phyloP scores from a whole-genome alignment of 2,888 invertebrate genomes.

The Metalampra italica region DNA sequence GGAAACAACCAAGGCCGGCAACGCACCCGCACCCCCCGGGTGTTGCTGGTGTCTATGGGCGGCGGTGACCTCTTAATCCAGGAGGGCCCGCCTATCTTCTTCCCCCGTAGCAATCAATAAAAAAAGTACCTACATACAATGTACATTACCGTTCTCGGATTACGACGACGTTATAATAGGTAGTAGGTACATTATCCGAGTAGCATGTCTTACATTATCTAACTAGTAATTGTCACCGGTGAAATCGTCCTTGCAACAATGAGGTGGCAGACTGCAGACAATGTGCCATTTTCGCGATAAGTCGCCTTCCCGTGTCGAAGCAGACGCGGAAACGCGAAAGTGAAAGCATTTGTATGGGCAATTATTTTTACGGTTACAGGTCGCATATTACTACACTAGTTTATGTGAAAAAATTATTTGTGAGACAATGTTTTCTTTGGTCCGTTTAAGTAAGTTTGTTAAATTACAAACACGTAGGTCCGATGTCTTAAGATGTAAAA shows the following conservation, averaged over 20 bases:
- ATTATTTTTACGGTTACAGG: conserved; percentile 1
- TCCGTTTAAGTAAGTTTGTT: no score
- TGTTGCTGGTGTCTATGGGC: no score
- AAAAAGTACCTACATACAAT: no score
- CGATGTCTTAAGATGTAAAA: no score
- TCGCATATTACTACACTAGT: neutral
- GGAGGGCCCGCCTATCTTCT: no score
- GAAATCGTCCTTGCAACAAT: conserved; percentile 65
- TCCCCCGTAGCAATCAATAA: no score
- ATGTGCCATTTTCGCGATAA: conserved; percentile 58
- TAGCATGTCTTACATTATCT: neutral
- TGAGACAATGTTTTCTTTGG: neutral
- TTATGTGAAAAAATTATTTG: neutral
- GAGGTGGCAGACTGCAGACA: conserved; percentile 44
- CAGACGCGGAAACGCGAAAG: conserved; percentile 56
- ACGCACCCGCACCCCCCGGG: no score
- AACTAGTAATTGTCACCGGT: conserved; percentile 33
- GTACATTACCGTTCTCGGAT: no score
- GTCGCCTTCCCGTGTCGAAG: conserved; percentile 39
- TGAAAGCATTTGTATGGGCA: conserved; percentile 43
- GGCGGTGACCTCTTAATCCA: no score
- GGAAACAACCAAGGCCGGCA: no score
- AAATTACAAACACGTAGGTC: no score
- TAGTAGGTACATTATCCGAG: neutral
- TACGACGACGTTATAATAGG: no score